Evolutionary conservation across 2,797 vertebrate species (phyloP).

Genomic region (Microcaecilia unicolor): DNA sequence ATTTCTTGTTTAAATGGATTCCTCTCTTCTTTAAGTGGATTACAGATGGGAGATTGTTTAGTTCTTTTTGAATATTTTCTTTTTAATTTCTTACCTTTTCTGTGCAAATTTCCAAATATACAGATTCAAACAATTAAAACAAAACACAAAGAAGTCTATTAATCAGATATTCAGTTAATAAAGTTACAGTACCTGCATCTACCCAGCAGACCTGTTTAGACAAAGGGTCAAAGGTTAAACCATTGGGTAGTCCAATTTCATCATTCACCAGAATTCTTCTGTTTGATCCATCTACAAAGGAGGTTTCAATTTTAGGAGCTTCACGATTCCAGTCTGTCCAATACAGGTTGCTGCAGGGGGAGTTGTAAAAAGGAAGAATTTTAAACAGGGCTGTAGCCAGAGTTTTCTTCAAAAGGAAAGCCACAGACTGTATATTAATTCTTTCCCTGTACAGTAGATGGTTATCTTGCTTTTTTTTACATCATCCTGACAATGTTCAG

Average conservation of each 20-base stretch:
- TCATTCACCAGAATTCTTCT: conserved; percentile 74
- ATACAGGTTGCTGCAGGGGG: conserved; percentile 70
- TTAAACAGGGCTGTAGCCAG: not conserved
- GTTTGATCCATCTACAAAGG: conserved; percentile 71
- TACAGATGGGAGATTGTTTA: too few species aligned
- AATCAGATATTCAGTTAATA: too few species aligned
- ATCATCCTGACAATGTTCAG: too few species aligned
- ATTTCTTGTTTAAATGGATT: too few species aligned
- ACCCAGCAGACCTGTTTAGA: conserved; percentile 86
- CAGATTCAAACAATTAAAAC: too few species aligned
- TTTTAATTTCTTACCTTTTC: too few species aligned
- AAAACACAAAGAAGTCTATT: too few species aligned
- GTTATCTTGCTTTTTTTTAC: not conserved
- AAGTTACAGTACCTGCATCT: conserved; percentile 93
- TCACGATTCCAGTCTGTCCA: conserved; percentile 98
- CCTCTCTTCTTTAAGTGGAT: too few species aligned
- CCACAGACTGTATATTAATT: not conserved
- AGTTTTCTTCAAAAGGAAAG: not conserved
- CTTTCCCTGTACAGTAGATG: not conserved
- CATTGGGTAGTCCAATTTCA: conserved; percentile 88
- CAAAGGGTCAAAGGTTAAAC: conserved; percentile 74
- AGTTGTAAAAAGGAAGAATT: not conserved
- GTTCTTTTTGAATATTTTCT: too few species aligned
- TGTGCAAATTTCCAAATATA: too few species aligned
- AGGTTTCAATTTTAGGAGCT: conserved; percentile 88